Conservation (phyloP, 2,797 vertebrate genomes). For the Alcedo quadribrachys region DNA sequence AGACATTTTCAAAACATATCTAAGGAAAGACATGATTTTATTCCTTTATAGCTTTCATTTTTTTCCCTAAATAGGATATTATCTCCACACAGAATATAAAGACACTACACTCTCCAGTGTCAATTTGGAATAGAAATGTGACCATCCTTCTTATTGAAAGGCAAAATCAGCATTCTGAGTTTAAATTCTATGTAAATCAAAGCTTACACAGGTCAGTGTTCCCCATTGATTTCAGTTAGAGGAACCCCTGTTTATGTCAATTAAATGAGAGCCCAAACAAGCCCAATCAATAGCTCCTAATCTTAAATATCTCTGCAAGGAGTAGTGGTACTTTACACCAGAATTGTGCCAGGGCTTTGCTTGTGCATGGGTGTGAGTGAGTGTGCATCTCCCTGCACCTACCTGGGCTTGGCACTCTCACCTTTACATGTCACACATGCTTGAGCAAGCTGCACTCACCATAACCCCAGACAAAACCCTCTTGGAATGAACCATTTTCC, state of each 20-base stretch:
- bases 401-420: background rate
- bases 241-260: background rate
- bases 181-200: conserved; percentile 18
- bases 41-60: background rate
- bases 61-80: background rate
- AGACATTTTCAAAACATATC: background rate
- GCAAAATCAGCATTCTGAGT: background rate
- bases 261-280: conserved; percentile 43
- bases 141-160: background rate
- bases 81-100: background rate
- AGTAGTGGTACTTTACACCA: background rate
- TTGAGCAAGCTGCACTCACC: background rate
- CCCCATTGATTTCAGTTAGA: conserved; percentile 44
- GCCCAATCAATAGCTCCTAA: conserved; percentile 28
- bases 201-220: background rate
- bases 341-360: background rate
- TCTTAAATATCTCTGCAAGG: conserved; percentile 48
- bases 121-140: background rate
- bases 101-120: background rate
- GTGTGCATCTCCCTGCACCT: background rate
- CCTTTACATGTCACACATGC: background rate
- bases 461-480: no score
- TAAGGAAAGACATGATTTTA: background rate
- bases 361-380: background rate
- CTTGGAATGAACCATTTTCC: rapidly evolving